These are phyloP conservation scores for Drosophila pachea DNA, from an alignment of 1,140 invertebrate species.

Conservation along the genomic window DNA sequence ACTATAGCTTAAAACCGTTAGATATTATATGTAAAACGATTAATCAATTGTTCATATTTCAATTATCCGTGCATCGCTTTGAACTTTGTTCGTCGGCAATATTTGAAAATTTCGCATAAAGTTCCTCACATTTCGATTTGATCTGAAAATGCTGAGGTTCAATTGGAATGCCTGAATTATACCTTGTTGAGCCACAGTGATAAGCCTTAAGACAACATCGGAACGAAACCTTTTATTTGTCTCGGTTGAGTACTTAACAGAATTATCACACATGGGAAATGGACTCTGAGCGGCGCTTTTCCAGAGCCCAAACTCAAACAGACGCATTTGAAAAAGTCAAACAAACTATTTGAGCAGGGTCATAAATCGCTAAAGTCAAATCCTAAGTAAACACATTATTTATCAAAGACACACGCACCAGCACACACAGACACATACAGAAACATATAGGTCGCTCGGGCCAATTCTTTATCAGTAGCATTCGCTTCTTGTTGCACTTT, in stretches of 20 bases:
- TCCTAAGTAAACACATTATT: conserved; percentile 78
- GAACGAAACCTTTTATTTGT: conserved; percentile 32
- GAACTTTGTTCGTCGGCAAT: background rate
- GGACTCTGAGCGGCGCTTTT: conserved; percentile 20
- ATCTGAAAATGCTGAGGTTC: background rate
- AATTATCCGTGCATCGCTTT: too few species aligned
- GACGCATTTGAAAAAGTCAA: conserved; percentile 24
- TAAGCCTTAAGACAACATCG: conserved; percentile 3
- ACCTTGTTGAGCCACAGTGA: background rate
- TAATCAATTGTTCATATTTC: background rate
- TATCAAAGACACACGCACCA: conserved; percentile 57
- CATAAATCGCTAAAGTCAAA: conserved; percentile 71
- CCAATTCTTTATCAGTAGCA: conserved; percentile 64
- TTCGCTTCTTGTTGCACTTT: conserved; percentile 35
- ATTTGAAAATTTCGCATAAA: background rate
- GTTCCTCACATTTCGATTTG: background rate
- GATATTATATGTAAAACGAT: background rate
- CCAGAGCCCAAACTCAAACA: conserved; percentile 31
- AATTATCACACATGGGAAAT: conserved; percentile 41
- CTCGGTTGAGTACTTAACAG: conserved; percentile 16
- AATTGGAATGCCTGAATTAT: background rate
- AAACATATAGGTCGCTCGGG: conserved; percentile 48
- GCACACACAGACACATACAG: conserved; percentile 6
- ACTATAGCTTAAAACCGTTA: too few species aligned
- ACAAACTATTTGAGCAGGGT: conserved; percentile 55